These are phyloP conservation scores for Pseudomyrmex pallidus DNA, from an alignment of 1,140 invertebrate species.

Conservation along the genomic window DNA sequence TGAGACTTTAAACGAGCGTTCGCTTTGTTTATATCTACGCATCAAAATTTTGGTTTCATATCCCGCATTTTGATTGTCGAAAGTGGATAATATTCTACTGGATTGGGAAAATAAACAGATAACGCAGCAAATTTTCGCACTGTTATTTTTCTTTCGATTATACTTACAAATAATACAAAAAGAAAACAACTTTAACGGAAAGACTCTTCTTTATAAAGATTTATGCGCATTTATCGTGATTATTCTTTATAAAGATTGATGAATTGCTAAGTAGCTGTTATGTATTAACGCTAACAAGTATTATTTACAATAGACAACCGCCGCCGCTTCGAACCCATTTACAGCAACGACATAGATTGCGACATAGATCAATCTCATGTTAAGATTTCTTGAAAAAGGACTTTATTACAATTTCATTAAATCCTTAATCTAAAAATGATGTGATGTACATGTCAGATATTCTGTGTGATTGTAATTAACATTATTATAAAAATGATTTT, in stretches of 20 bases:
- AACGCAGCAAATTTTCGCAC: constrained; percentile 65
- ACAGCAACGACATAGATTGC: constrained; percentile 22
- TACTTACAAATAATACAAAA: constrained; percentile 83
- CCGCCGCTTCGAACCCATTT: constrained; percentile 47
- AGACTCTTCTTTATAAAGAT: constrained; percentile 57
- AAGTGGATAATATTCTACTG: constrained; percentile 16
- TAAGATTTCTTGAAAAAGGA: neutral
- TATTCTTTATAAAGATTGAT: constrained; percentile 48
- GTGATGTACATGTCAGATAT: neutral
- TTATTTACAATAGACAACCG: constrained; percentile 76
- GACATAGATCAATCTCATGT: neutral
- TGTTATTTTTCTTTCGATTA: constrained; percentile 79
- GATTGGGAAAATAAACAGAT: constrained; percentile 31
- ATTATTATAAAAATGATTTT: constrained; percentile 23
- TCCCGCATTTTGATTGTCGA: constrained; percentile 22
- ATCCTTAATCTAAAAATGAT: neutral
- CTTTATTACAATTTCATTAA: neutral
- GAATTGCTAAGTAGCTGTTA: constrained; percentile 72
- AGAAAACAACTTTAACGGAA: constrained; percentile 71
- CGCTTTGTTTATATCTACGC: constrained; percentile 8
- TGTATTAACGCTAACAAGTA: constrained; percentile 75
- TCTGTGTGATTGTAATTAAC: neutral
- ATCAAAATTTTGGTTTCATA: neutral
- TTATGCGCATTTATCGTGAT: constrained; percentile 51
- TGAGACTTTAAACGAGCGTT: constrained; percentile 8